Base-by-base conservation (phyloP, 2,797 vertebrate genomes). In the Menidia menidia region DNA sequence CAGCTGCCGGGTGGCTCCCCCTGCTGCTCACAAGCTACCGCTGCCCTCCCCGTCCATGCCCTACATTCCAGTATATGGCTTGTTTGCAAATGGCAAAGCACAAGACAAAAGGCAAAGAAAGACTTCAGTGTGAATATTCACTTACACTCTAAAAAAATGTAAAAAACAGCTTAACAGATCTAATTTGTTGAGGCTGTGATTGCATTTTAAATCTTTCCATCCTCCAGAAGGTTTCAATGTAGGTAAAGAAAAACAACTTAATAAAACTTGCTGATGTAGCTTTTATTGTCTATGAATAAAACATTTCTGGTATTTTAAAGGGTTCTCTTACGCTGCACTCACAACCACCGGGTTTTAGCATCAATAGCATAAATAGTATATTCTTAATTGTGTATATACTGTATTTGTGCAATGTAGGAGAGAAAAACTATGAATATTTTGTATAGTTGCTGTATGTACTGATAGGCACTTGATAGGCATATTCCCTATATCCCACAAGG, bases 391-490 rank as follows among this genome's bases (percentile, higher is more conserved):
- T 88, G 83, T 88, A 92, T 92, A 92, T 90, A 85, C 83, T 92
- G 90, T 92, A 88, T 90, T 88, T 93, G 90, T 93, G 91, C 89
- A 92, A 88, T 78, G 83, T 87, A 93, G 92, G 91, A 92, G 90
- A 93, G 89, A 90, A 92, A 89, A 92, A 93, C 88, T 91, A 90
- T 92, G 90, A 94, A 92, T 89, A 86, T 91, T 90, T 85, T 87
- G 92, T 92, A 92, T 93, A 91, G 87, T 91, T 89, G 90, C 89
- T 90, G 90, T 90, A 91, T 88, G 91, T 93, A 93, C 90, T 92
- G 92, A 93, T 94, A 95, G 93, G 93, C 94, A 95, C 93, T 95
- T 95, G 90, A 92, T 92, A 94, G 92, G 89, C 87, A 75, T 89
- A 89, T 87, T 91, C 89, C 90, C 88, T 87, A 89, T 87, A 91